A percentile compares a stretch with the other conserved stretches of the same genome.
phyloP scores from a whole-genome alignment of 2,888 invertebrate genomes.

The Drosophila mulleri region DNA sequence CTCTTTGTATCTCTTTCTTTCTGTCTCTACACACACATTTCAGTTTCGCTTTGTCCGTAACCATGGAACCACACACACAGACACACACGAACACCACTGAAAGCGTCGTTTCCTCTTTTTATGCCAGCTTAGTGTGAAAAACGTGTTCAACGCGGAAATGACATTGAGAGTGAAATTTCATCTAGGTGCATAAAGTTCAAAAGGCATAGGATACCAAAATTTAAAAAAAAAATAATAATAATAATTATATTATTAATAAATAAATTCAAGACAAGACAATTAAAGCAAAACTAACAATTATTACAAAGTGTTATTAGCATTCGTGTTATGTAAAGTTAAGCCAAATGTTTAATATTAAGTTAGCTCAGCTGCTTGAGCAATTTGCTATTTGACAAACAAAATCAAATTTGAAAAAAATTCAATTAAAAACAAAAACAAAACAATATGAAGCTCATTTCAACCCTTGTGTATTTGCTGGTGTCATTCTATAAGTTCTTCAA shows the following conservation, averaged over 20 bases:
- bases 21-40: constrained; percentile 5
- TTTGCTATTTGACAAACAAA: not conserved
- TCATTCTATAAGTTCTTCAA: constrained; percentile 72
- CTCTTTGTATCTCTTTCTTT: constrained; percentile 9
- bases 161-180: constrained; percentile 77
- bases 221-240: not conserved
- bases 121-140: constrained; percentile 68
- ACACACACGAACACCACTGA: constrained; percentile 35
- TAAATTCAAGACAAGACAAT: not conserved
- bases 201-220: not conserved
- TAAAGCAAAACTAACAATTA: constrained; percentile 5
- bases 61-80: constrained; percentile 29
- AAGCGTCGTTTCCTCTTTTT: constrained; percentile 46
- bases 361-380: constrained; percentile 15
- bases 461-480: constrained; percentile 67
- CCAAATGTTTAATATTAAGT: constrained; percentile 3
- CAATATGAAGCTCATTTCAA: constrained; percentile 71
- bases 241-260: not conserved
- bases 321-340: constrained; percentile 20
- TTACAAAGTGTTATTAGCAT: not conserved
- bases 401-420: not conserved
- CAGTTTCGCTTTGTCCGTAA: constrained; percentile 29
- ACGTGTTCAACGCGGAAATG: constrained; percentile 78
- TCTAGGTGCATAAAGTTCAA: constrained; percentile 27
- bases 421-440: not conserved